A percentile compares a stretch with the other conserved stretches of the same genome.
Conservation (phyloP, 2,113 vertebrate species). For the Perca flavescens region DNA sequence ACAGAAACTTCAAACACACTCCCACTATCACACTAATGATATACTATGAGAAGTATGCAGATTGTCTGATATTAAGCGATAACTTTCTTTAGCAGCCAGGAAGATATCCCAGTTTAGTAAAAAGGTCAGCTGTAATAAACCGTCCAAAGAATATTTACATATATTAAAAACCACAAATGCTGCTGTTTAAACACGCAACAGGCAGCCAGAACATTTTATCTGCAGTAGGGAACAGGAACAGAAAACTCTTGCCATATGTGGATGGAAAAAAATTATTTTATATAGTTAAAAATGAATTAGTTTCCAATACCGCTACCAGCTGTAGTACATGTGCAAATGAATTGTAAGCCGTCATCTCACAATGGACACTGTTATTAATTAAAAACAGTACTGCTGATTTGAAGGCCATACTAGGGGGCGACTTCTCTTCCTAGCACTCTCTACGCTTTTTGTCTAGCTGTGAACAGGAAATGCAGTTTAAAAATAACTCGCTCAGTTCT, state of each 20-base stretch:
- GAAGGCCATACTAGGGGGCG: not conserved
- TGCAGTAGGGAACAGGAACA: conserved; percentile 34
- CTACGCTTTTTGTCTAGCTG: conserved; percentile 59
- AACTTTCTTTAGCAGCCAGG: not conserved
- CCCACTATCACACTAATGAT: not conserved
- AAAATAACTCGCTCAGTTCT: conserved; percentile 79
- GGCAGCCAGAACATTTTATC: conserved; percentile 24
- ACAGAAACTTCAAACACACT: not conserved
- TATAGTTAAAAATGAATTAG: conserved; percentile 6
- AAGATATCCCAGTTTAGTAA: conserved; percentile 9
- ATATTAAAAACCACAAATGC: conserved; percentile 10
- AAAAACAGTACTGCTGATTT: conserved; percentile 15
- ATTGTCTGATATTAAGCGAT: not conserved
- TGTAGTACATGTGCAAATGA: conserved; percentile 26
- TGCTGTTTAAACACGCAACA: conserved; percentile 41
- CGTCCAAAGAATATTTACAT: conserved; percentile 38
- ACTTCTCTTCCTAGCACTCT: conserved; percentile 3
- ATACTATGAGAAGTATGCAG: not conserved
- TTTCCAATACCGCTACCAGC: conserved; percentile 35
- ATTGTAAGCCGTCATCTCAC: conserved; percentile 20
- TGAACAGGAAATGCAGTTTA: conserved; percentile 80
- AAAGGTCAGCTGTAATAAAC: conserved; percentile 42
- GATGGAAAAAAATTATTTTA: conserved; percentile 4
- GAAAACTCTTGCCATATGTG: conserved; percentile 41
- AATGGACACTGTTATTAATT: conserved; percentile 18